Evolutionary conservation across 2,113 vertebrate species (phyloP).

Genomic region (Pleuronectes platessa): DNA sequence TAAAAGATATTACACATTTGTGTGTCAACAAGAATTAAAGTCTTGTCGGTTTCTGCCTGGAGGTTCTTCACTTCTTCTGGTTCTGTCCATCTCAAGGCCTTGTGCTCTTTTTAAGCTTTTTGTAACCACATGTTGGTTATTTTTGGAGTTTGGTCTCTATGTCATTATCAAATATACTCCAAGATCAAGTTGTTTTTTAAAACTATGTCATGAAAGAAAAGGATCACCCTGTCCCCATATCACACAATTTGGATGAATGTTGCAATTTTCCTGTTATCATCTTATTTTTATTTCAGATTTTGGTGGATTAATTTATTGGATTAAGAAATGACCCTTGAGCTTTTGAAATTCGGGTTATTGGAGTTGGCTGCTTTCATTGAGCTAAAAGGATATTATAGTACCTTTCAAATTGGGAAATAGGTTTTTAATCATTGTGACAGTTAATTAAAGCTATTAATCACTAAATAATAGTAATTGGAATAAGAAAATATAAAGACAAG

Average conservation of each 20-base stretch:
- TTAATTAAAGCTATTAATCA: slow-evolving; percentile 27
- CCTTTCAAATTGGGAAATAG: not conserved
- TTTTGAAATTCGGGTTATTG: not conserved
- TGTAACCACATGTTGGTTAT: slow-evolving; percentile 17
- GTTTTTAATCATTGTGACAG: slow-evolving; percentile 8
- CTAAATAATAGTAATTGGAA: not conserved
- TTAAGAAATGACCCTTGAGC: not conserved
- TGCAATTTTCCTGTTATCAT: no score
- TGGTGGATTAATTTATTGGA: not conserved
- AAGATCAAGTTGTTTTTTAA: not conserved
- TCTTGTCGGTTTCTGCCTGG: not conserved
- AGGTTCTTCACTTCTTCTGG: slow-evolving; percentile 22
- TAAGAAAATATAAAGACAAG: not conserved
- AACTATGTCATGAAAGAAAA: no score
- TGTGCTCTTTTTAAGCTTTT: slow-evolving; percentile 5
- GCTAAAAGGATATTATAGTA: not conserved
- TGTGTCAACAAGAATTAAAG: slow-evolving; percentile 40
- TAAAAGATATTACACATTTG: not conserved
- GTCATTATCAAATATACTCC: not conserved
- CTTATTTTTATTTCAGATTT: not conserved
- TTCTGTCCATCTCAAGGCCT: slow-evolving; percentile 1
- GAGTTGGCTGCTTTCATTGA: not conserved
- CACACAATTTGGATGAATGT: no score
- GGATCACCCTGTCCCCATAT: no score
- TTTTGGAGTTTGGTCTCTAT: slow-evolving; percentile 9